These are phyloP conservation scores for Isoperla grammatica DNA, from an alignment of 2,888 invertebrate genomes.

Conservation along the genomic window DNA sequence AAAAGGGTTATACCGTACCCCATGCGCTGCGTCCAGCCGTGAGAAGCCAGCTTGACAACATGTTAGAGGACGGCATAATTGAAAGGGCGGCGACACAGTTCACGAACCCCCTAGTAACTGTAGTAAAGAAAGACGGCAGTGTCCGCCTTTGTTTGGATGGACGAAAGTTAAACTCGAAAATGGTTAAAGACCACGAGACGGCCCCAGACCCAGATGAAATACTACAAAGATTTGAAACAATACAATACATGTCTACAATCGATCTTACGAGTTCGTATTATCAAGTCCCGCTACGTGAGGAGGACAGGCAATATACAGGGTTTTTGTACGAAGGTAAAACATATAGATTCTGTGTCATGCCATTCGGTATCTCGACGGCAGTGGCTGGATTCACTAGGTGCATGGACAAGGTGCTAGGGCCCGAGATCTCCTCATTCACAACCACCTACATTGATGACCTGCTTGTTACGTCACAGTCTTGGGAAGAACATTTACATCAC, in stretches of 20 bases:
- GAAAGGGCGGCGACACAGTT: no score
- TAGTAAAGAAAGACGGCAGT: no score
- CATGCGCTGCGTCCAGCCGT: not conserved
- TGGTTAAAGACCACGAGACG: no score
- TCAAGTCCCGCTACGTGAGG: conserved; percentile 7
- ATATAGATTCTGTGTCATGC: conserved; percentile 13
- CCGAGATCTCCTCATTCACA: not conserved
- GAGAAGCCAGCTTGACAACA: no score
- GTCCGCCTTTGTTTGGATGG: no score
- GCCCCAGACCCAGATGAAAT: no score
- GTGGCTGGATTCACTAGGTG: not conserved
- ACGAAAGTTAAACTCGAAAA: no score
- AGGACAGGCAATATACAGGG: no score
- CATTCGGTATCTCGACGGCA: conserved; percentile 18
- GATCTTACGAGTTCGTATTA: conserved; percentile 19
- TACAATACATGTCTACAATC: not conserved
- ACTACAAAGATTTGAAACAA: no score
- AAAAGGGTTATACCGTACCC: not conserved
- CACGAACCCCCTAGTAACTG: conserved; percentile 6
- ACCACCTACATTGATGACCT: not conserved
- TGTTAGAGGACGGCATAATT: conserved; percentile 6
- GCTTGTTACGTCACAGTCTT: not conserved
- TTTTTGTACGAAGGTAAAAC: not conserved
- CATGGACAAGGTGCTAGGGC: no score
- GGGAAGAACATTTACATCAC: not conserved